Base-by-base conservation (phyloP, 2,888 invertebrate genomes). In the Colostygia pectinataria region DNA sequence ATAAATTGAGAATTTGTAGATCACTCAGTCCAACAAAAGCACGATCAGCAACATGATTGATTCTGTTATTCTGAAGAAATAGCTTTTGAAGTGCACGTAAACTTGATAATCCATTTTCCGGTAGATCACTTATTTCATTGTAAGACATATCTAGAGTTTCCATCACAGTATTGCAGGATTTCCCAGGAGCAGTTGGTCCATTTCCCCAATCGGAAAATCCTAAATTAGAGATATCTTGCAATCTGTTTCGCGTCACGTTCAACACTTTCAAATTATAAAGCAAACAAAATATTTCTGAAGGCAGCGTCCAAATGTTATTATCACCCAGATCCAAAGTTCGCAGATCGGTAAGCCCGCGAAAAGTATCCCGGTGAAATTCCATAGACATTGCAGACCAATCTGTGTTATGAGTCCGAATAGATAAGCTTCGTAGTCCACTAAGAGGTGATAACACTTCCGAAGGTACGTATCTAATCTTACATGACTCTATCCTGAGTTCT, bases 351-450 rank as follows among this genome's bases (percentile, higher is more conserved):
- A 95, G 87, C 6, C 94, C 93, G 55, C 94, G 89, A 53, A 96
- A 93, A 51, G 94, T 93, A 68, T 94, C 94, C 29, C 93, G 90
- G 66, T 94, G 93, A 54, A 95, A 90, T 65, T 95, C 95, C 84
- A 95, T 91, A 14, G 94, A 94, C 93, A 95, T 94, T 12, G 94
- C 93, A 8, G 95, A 94, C 95, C 95, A 95, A 71, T 95, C 95
- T 18, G 94, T 93, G 74, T 95, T 95, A 74, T 94, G 94, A 10
- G 95, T 95, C 36, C 94, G 91, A 59, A 96, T 82, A 20, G 93
- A 92, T 40, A 96, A 82, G 55, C 91, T 91, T 39, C 93, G 89
- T 15, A 96, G 82, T 65, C 94, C 93, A 63, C 92, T 92, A 24
- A 95, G 87, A 37, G 93, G 92, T 15, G 93, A 89, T 63, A 96